A percentile compares a stretch with the other conserved stretches of the same genome.
phyloP scores from a whole-genome alignment of 2,797 vertebrate genomes.

The Threskiornis aethiopicus region DNA sequence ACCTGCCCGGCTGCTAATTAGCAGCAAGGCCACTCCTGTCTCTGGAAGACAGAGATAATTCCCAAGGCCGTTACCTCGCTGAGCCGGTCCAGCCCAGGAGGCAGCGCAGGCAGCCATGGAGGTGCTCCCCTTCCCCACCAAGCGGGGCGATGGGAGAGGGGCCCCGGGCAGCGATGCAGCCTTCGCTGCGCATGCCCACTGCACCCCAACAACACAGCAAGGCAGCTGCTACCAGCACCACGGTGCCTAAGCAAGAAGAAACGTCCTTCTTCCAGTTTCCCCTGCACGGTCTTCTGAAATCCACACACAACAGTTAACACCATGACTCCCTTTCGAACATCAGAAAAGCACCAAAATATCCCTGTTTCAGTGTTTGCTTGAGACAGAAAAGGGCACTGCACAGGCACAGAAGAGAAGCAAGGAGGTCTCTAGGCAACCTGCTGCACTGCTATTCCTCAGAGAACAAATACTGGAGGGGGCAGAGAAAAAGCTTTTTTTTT shows the following conservation, averaged over 20 bases:
- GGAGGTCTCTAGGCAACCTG: not conserved
- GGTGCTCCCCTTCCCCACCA: not conserved
- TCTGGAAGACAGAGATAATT: not conserved
- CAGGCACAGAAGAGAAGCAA: not conserved
- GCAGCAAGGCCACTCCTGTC: not conserved
- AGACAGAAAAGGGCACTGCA: not conserved
- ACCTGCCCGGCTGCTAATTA: not conserved
- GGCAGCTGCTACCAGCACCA: accelerated
- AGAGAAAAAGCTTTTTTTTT: not conserved
- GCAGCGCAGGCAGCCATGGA: not conserved
- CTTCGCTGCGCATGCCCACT: not conserved
- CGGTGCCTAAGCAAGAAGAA: not conserved
- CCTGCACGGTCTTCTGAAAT: not conserved
- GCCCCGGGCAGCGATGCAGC: accelerated
- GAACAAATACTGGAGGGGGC: not conserved
- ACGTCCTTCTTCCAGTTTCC: not conserved
- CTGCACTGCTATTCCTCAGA: not conserved
- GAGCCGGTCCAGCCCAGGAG: not conserved
- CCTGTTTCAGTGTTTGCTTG: not conserved
- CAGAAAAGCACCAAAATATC: not conserved
- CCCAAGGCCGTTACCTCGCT: not conserved
- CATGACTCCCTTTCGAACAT: not conserved
- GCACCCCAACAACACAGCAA: not conserved
- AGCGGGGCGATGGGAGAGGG: accelerated
- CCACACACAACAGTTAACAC: not conserved